Evolutionary conservation across 2,113 vertebrate species (phyloP).

Genomic region (Bos indicus): DNA sequence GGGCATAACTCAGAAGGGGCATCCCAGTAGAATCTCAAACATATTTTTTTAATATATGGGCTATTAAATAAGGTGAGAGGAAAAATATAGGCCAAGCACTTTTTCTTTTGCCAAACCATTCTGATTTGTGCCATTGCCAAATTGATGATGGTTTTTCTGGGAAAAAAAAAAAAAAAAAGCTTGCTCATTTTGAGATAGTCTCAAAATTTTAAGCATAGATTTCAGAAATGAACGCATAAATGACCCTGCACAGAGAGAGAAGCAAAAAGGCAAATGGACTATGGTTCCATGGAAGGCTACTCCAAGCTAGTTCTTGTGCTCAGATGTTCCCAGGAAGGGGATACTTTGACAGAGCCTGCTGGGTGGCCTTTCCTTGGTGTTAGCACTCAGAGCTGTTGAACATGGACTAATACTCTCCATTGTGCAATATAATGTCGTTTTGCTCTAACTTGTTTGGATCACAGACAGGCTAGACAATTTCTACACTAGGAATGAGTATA

Average conservation of each 20-base stretch:
- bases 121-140: background rate
- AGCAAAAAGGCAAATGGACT: background rate
- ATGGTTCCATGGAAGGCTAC: accelerated
- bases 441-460: background rate
- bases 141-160: background rate
- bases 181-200: background rate
- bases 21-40: background rate
- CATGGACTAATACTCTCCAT: background rate
- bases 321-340: background rate
- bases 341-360: background rate
- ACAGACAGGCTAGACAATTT: background rate
- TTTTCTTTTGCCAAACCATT: background rate
- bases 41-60: background rate
- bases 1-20: background rate
- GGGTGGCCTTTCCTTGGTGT: background rate
- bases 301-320: background rate
- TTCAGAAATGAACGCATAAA: background rate
- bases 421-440: background rate
- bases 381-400: background rate
- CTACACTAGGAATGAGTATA: background rate
- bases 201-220: background rate
- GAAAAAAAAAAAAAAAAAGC: background rate
- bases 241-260: background rate
- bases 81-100: background rate
- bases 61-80: background rate